These are phyloP conservation scores for Gymnocheta viridis DNA, from an alignment of 2,888 invertebrate genomes.

Conservation along the genomic window DNA sequence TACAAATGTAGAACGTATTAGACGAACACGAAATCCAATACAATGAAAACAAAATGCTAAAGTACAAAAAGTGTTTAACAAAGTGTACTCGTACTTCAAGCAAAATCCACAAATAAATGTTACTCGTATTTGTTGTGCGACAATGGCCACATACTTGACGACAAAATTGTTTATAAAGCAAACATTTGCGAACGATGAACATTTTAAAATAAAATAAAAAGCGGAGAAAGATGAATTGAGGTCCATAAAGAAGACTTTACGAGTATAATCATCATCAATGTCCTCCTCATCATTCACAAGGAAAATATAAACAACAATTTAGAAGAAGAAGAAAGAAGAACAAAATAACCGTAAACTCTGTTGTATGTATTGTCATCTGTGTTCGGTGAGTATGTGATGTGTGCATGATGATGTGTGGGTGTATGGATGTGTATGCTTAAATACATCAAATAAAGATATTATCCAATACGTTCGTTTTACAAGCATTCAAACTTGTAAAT, in stretches of 20 bases:
- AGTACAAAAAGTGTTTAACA: not conserved
- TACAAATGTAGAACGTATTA: not conserved
- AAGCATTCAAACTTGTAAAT: not conserved
- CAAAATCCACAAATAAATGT: not conserved
- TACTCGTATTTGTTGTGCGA: not conserved
- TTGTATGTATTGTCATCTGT: not conserved
- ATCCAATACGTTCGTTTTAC: not conserved
- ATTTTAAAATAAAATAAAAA: not conserved
- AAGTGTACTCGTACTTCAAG: not conserved
- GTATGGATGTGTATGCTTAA: not conserved
- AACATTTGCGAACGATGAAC: not conserved
- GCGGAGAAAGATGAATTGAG: not conserved
- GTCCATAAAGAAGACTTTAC: not conserved
- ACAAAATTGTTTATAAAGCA: conserved; percentile 29
- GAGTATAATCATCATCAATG: not conserved
- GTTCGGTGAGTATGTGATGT: not conserved
- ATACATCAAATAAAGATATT: conserved; percentile 6
- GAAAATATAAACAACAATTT: conserved; percentile 1
- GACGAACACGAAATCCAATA: not conserved
- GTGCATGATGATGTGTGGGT: not conserved
- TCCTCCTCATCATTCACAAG: not conserved
- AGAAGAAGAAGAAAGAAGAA: not conserved
- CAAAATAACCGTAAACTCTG: not conserved
- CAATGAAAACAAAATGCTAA: not conserved
- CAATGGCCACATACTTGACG: not conserved